Evolutionary conservation across 2,113 vertebrate species (phyloP).

Genomic region (Merops nubicus): DNA sequence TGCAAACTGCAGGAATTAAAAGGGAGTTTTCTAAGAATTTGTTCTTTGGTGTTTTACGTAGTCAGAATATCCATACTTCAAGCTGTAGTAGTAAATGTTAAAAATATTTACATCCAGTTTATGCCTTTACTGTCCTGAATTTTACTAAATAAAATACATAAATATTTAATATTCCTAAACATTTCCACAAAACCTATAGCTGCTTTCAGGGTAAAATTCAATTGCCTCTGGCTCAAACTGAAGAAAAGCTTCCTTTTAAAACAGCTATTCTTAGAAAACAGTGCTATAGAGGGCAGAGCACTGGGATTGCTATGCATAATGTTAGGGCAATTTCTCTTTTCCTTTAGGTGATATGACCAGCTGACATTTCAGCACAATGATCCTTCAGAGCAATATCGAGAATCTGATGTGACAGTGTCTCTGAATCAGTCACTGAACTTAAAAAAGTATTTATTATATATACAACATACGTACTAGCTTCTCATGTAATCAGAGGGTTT

Average conservation of each 20-base stretch:
- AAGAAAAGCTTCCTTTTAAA: conserved; percentile 19
- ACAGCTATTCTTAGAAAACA: conserved; percentile 47
- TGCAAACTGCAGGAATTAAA: background rate
- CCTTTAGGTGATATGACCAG: conserved; percentile 37
- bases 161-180: conserved; percentile 52
- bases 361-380: conserved; percentile 60
- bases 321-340: conserved; percentile 45
- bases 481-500: background rate
- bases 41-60: background rate
- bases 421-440: conserved; percentile 23
- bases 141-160: conserved; percentile 11
- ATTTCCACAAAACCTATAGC: conserved; percentile 27
- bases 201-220: conserved; percentile 28
- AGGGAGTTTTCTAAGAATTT: background rate
- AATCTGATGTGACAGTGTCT: conserved; percentile 58
- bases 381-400: conserved; percentile 32
- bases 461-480: background rate
- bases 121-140: conserved; percentile 6
- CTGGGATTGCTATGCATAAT: conserved; percentile 23
- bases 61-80: background rate
- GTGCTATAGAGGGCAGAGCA: background rate
- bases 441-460: background rate
- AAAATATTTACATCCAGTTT: background rate
- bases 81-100: background rate
- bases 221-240: background rate